Base-by-base conservation (phyloP, 2,113 vertebrate species). In the Prochilodus magdalenae region DNA sequence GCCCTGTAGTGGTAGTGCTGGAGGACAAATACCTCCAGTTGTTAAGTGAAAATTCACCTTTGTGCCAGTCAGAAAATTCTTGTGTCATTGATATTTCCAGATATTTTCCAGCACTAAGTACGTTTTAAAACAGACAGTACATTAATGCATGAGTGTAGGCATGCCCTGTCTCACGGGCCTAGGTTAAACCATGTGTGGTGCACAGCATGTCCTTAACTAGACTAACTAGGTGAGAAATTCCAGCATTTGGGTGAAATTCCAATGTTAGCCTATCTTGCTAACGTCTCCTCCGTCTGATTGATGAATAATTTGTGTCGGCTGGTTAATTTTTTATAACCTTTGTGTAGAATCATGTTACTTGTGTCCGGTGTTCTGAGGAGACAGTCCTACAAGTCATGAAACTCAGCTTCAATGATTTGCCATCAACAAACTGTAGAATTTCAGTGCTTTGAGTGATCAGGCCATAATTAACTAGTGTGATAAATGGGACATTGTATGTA, bases 241-340 rank as follows among this genome's bases (percentile, higher is more conserved):
- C 51, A 44, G 78, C 62, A 84, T 85, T 75, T 79, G 78, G 62
- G 49, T 57, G 70, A 80, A 79, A 80, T 83, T 66, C 57, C 26
- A 47, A 49, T 77, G 70, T 53, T 59, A 65, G 67, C 73, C 59
- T 85, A 75, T 75, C 81, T 75, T 51, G 60, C 83, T 60, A 49
- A 75, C 20, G 67, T 30, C 66, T 76, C 75, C 77, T 65, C 65
- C 79, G 53, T 55, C 79, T 66, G 53, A 49, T 70, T 60, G 73
- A 87, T 89, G 78, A 89, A 89, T 89, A 88, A 89, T 89, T 89
- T 86, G 81, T 86, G 84, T 73, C 70, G 81, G 4, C 57, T 70
- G 67, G 79, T 94, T 86, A 93, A 94, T 93, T 89, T 92, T 94
- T 93, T 14, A 94, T 90, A 85, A 89, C 33, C 76, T 76, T 86